A percentile compares a stretch with the other conserved stretches of the same genome.
Conservation (phyloP, 1,140 invertebrate species). For the Phortica variegata region DNA sequence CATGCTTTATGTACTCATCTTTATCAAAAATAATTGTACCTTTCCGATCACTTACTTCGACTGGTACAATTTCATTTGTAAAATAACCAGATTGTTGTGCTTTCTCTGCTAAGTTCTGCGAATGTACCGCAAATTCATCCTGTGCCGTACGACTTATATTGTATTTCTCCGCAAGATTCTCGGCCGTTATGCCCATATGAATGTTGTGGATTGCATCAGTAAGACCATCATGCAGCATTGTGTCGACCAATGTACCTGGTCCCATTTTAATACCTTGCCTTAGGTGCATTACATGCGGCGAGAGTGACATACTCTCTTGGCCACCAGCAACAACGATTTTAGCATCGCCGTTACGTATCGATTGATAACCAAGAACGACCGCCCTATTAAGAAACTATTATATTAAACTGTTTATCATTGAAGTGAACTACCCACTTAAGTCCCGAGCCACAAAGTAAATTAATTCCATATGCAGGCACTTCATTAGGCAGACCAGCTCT, state of each 20-base stretch:
- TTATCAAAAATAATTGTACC: constrained; percentile 59
- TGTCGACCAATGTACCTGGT: constrained; percentile 66
- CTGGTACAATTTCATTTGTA: constrained; percentile 70
- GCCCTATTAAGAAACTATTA: constrained; percentile 59
- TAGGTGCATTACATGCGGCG: constrained; percentile 71
- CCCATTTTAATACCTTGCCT: constrained; percentile 74
- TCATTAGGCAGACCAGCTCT: constrained; percentile 73
- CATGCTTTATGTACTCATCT: constrained; percentile 71
- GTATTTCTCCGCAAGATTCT: constrained; percentile 76
- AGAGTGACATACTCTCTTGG: constrained; percentile 83
- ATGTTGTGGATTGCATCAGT: constrained; percentile 77
- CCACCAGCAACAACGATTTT: constrained; percentile 78
- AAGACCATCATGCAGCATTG: constrained; percentile 76
- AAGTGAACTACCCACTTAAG: constrained; percentile 64
- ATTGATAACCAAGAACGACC: constrained; percentile 68
- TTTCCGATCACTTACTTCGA: constrained; percentile 61
- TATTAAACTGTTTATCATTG: background rate
- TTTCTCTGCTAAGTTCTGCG: constrained; percentile 69
- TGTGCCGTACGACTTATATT: constrained; percentile 72
- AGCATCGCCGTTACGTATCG: constrained; percentile 71
- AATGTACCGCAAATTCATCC: constrained; percentile 71
- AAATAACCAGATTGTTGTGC: constrained; percentile 71
- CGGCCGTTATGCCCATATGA: constrained; percentile 86
- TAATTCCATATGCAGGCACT: constrained; percentile 75
- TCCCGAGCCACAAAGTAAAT: constrained; percentile 87